These are phyloP conservation scores for Drosophila stalkeri DNA, from an alignment of 2,888 invertebrate species.

Conservation along the genomic window DNA sequence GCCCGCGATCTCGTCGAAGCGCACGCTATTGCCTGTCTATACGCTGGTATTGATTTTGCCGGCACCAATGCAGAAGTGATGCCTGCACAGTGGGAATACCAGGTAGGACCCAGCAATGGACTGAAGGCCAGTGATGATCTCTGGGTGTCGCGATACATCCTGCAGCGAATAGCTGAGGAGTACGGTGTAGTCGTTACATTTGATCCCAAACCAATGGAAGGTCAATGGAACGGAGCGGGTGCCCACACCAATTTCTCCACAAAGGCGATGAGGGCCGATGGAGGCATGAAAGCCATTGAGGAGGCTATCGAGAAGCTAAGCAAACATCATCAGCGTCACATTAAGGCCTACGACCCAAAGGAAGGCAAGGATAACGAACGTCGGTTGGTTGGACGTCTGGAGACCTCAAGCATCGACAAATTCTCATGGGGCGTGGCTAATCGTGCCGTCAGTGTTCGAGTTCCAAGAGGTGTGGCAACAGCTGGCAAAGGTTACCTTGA, in stretches of 20 bases:
- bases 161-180: slow-evolving; percentile 88
- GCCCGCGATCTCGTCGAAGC: slow-evolving; percentile 94
- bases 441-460: slow-evolving; percentile 90
- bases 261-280: slow-evolving; percentile 91
- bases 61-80: slow-evolving; percentile 94
- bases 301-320: slow-evolving; percentile 91
- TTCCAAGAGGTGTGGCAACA: slow-evolving; percentile 90
- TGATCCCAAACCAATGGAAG: slow-evolving; percentile 88
- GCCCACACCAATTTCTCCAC: slow-evolving; percentile 97
- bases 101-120: slow-evolving; percentile 88
- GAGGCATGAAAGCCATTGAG: slow-evolving; percentile 89
- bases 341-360: slow-evolving; percentile 91
- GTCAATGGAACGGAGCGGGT: slow-evolving; percentile 97
- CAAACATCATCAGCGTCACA: slow-evolving; percentile 90
- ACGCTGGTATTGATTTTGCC: slow-evolving; percentile 91
- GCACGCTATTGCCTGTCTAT: slow-evolving; percentile 89
- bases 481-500: slow-evolving; percentile 91
- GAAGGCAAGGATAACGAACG: slow-evolving; percentile 92
- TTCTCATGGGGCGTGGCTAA: slow-evolving; percentile 90
- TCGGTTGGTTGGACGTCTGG: slow-evolving; percentile 90
- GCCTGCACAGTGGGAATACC: slow-evolving; percentile 91
- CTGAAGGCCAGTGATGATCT: slow-evolving; percentile 88
- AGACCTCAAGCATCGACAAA: slow-evolving; percentile 89
- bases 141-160: slow-evolving; percentile 87
- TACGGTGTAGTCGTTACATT: slow-evolving; percentile 87